phyloP scores from a whole-genome alignment of 1,140 invertebrate species.

The Pachypeltis micranthus region DNA sequence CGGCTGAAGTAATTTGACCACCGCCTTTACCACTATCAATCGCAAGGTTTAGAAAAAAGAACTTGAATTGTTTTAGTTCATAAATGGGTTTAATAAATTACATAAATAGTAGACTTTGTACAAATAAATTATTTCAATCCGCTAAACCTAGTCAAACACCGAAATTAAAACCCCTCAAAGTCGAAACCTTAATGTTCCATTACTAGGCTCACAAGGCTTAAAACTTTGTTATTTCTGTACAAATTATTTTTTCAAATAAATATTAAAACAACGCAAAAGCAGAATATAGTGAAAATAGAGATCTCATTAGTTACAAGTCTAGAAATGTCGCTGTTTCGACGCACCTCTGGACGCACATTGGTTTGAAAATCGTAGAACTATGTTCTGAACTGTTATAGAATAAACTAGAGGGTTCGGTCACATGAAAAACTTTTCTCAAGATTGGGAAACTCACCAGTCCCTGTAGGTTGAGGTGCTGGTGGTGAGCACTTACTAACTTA shows the following conservation, averaged over 20 bases:
- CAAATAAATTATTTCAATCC: conserved; percentile 3
- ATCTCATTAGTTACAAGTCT: background rate
- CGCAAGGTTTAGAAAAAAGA: no score
- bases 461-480: no score
- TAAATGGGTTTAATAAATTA: conserved; percentile 7
- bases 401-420: no score
- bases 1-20: no score
- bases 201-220: background rate
- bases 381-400: no score
- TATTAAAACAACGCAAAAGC: background rate
- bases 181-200: background rate
- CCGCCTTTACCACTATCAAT: no score
- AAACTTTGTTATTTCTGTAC: background rate
- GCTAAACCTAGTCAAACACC: background rate
- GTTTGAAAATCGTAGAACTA: no score
- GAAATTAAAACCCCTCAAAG: background rate
- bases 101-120: conserved; percentile 1
- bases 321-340: background rate
- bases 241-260: background rate
- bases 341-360: no score
- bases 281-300: background rate
- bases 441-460: no score
- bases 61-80: no score
- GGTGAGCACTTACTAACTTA: no score
- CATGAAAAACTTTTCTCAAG: no score